Evolutionary conservation across 2,888 invertebrate genomes (phyloP), one percentile per base, ranked within the genome.

Genomic region (Heliconius charithonia): DNA sequence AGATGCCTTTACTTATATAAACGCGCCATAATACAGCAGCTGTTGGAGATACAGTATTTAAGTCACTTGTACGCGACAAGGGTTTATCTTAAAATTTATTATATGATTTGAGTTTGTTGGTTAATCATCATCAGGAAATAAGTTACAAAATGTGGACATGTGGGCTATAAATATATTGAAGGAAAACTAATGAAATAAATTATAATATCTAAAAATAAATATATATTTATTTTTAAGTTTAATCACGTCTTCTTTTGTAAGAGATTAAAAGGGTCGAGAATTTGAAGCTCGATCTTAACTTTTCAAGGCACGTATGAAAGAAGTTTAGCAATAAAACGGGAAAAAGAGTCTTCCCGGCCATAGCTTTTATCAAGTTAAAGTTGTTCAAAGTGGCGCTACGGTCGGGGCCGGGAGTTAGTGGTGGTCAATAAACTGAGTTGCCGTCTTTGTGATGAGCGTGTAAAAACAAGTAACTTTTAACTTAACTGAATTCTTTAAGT

Each of bases 291-390:
- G 85, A 86, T 88, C 86, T 87, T 84, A 88, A 89, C 85, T 90
- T 89, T 87, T 86, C 87, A 87, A 89, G 88, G 89, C 92, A 92
- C 92, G 91, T 92, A 92, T 92, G 90, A 88, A 88, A 87, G 88
- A 93, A 93, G 90, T 93, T 94, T 90, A 83, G 89, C 91, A 93
- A 94, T 94, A 93, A 93, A 93, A 92, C 85, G 89, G 86, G 88
- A 89, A 91, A 91, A 90, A 90, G 90, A 88, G 88, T 88, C 89
- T 91, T 88, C 87, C 86, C 88, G 87, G 87, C 88, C 88, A 88
- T 89, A 89, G 90, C 91, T 91, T 90, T 92, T 89, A 90, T 89
- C 85, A 86, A 91, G 92, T 91, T 90, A 89, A 91, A 92, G 90
- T 92, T 91, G 89, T 86, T 90, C 90, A 91, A 93, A 93, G 91